Evolutionary conservation across 2,888 invertebrate species (phyloP).

Genomic region (Nasonia oneida): DNA sequence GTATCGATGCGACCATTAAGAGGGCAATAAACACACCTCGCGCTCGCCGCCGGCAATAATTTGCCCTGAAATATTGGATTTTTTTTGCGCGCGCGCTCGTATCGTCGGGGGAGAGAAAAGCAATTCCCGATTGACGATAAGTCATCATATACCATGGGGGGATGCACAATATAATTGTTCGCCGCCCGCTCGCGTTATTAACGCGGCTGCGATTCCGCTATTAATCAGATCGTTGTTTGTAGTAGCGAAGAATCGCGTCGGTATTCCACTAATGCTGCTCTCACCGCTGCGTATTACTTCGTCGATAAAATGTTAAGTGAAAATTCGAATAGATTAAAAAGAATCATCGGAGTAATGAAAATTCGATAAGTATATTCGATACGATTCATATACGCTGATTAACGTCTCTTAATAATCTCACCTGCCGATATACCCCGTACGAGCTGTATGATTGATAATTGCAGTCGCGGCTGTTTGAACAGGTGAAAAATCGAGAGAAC

Average conservation of each 20-base stretch:
- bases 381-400: neutral
- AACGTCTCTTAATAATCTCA: neutral
- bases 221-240: slow-evolving; percentile 20
- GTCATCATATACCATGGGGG: slow-evolving; percentile 10
- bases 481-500: neutral
- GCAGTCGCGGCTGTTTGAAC: neutral
- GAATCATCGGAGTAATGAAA: neutral
- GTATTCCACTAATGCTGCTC: neutral
- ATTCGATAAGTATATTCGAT: neutral
- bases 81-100: neutral
- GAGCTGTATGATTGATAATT: neutral
- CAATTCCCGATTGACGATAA: slow-evolving; percentile 53
- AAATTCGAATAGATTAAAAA: neutral
- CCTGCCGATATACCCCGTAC: neutral
- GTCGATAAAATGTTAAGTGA: neutral
- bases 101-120: slow-evolving; percentile 12
- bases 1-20: slow-evolving; percentile 45
- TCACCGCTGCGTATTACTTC: neutral
- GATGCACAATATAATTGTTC: slow-evolving; percentile 24
- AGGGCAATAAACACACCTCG: slow-evolving; percentile 45
- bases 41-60: slow-evolving; percentile 34
- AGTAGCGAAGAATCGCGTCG: slow-evolving; percentile 3
- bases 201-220: slow-evolving; percentile 21
- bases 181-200: slow-evolving; percentile 1
- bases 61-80: slow-evolving; percentile 46